A percentile compares a stretch with the other conserved stretches of the same genome.
Conservation (phyloP, 1,140 invertebrate species). For the Eupristina koningsbergeri region DNA sequence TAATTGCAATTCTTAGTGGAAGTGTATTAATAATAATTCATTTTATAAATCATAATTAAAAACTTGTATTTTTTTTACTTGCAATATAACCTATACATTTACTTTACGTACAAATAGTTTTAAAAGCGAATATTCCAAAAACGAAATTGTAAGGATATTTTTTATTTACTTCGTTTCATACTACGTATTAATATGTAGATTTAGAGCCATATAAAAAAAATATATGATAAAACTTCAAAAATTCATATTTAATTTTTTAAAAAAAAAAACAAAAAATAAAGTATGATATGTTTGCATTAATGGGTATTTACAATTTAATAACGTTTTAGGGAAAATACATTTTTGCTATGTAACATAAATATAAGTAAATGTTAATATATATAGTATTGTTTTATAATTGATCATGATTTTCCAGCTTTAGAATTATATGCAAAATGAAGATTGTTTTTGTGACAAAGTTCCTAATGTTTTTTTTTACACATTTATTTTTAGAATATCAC, state of each 20-base stretch:
- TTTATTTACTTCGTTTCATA: neutral
- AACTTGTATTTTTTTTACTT: neutral
- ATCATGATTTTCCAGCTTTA: neutral
- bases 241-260: neutral
- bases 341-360: neutral
- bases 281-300: neutral
- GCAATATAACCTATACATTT: neutral
- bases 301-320: neutral
- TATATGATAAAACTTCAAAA: neutral
- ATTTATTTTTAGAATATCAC: neutral
- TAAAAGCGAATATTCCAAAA: slow-evolving; percentile 8
- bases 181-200: neutral
- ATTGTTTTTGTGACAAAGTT: slow-evolving; percentile 29
- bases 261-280: neutral
- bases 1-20: neutral
- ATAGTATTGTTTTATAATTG: neutral
- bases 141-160: neutral
- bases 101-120: neutral
- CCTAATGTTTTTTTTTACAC: slow-evolving; percentile 4
- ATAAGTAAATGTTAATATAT: neutral
- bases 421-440: neutral
- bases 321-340: neutral
- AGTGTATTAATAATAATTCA: neutral
- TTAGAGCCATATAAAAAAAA: neutral
- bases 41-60: too few species aligned